These are phyloP conservation scores for Pseudorectes ferrugineus DNA, from an alignment of 2,113 vertebrate genomes.

Conservation along the genomic window DNA sequence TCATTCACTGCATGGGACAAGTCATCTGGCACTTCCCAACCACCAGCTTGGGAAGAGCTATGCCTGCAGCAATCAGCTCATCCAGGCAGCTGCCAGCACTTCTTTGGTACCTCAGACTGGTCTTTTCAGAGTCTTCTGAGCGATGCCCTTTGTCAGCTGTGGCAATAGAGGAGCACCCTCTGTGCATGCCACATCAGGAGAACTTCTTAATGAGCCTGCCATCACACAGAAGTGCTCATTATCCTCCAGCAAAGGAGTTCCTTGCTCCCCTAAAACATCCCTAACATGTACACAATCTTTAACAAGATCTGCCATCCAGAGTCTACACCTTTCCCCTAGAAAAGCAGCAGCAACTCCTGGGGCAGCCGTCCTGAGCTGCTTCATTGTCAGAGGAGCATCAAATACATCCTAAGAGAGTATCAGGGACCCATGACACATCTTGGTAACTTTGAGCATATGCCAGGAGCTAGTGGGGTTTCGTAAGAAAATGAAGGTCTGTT, in stretches of 20 bases:
- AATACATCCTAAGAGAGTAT: neutral
- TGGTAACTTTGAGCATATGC: neutral
- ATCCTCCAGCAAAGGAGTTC: neutral
- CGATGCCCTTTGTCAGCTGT: fast-evolving
- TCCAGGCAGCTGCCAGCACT: neutral
- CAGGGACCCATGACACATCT: neutral
- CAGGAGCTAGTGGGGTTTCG: neutral
- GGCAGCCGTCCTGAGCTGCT: neutral
- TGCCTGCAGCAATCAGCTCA: neutral
- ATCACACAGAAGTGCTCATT: neutral
- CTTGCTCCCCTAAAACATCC: neutral
- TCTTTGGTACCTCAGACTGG: neutral
- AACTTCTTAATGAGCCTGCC: neutral
- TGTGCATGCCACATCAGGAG: fast-evolving
- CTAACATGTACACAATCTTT: fast-evolving
- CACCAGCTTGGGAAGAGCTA: neutral
- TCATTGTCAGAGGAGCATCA: neutral
- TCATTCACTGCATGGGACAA: neutral
- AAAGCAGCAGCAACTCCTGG: neutral
- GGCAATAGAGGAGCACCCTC: neutral
- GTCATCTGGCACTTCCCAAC: neutral
- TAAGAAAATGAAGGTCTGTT: neutral
- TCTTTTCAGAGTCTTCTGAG: neutral
- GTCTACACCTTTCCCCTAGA: neutral
- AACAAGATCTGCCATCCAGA: neutral